A percentile compares a stretch with the other conserved stretches of the same genome.
Conservation (phyloP, 2,797 vertebrate species). For the Cephalopachus bancanus region DNA sequence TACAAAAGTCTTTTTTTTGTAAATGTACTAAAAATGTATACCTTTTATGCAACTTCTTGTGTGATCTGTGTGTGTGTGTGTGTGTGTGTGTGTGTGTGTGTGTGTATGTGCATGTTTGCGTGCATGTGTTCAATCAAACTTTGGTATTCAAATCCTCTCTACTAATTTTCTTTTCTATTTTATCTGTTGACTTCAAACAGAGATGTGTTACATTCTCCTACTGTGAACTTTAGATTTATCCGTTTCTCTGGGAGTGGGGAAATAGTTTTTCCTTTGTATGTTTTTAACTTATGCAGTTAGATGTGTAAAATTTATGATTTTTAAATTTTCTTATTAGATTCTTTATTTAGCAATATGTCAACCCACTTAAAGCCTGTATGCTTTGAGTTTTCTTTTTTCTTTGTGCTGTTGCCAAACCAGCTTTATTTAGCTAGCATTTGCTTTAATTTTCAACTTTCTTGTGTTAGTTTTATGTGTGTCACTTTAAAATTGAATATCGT, state of each 20-base stretch:
- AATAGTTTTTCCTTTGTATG: slow-evolving; percentile 39
- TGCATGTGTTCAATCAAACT: not conserved
- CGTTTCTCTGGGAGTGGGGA: not conserved
- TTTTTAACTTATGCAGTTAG: not conserved
- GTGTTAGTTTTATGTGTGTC: not conserved
- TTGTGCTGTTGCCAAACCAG: not conserved
- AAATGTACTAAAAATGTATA: not conserved
- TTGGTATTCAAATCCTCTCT: not conserved
- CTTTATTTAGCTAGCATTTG: slow-evolving; percentile 42
- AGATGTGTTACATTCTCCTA: not conserved
- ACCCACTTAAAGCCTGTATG: not conserved
- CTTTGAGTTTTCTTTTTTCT: not conserved
- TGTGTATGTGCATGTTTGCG: not conserved
- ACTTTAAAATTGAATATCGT: slow-evolving; percentile 11
- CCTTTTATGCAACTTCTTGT: not conserved
- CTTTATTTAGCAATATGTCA: not conserved
- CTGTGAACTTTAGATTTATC: slow-evolving; percentile 1
- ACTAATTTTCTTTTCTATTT: slow-evolving; percentile 27
- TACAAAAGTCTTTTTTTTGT: not conserved
- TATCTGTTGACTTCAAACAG: not conserved
- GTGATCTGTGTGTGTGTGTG: not conserved
- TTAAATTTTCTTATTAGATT: slow-evolving; percentile 1
- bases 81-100: not conserved
- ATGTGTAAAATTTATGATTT: slow-evolving; percentile 24
- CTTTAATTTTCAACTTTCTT: slow-evolving; percentile 46